Conservation (phyloP, 1,140 invertebrate species). For the Tetragnatha versicolor region DNA sequence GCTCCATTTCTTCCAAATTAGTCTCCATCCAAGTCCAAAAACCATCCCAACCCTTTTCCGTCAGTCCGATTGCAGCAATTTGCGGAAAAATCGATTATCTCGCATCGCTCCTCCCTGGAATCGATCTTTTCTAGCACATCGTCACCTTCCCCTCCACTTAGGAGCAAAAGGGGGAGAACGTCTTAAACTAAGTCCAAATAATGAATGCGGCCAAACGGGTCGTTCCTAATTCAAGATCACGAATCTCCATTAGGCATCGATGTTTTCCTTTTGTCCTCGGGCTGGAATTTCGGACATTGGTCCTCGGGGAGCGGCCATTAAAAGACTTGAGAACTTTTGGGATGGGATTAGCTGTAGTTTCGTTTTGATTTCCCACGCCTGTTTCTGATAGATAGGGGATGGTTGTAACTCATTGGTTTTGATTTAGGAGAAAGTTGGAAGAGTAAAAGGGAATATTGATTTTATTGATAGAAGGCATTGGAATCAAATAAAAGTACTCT, state of each 20-base stretch:
- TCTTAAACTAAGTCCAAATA: slow-evolving; percentile 21
- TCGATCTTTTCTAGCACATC: background rate
- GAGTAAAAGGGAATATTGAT: too few species aligned
- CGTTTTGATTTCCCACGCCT: too few species aligned
- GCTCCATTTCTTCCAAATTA: too few species aligned
- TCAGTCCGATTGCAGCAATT: background rate
- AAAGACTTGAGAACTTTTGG: background rate
- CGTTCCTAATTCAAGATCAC: slow-evolving; percentile 17
- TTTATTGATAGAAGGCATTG: too few species aligned
- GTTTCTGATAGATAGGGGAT: too few species aligned
- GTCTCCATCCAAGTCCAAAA: too few species aligned
- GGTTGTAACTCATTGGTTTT: too few species aligned
- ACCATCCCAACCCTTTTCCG: too few species aligned
- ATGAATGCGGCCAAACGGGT: slow-evolving; percentile 16
- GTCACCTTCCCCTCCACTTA: background rate
- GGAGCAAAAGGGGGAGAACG: background rate
- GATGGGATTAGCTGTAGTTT: background rate
- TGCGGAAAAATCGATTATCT: background rate
- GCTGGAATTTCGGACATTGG: background rate
- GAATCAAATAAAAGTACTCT: too few species aligned
- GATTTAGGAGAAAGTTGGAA: too few species aligned
- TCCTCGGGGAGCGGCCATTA: background rate
- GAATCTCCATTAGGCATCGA: slow-evolving; percentile 10
- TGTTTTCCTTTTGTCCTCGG: slow-evolving; percentile 5
- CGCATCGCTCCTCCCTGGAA: background rate